Evolutionary conservation across 92 coral and sea anemone species (phyloP), one percentile per base, ranked within the genome.

Genomic region (Meandrina meandrites): DNA sequence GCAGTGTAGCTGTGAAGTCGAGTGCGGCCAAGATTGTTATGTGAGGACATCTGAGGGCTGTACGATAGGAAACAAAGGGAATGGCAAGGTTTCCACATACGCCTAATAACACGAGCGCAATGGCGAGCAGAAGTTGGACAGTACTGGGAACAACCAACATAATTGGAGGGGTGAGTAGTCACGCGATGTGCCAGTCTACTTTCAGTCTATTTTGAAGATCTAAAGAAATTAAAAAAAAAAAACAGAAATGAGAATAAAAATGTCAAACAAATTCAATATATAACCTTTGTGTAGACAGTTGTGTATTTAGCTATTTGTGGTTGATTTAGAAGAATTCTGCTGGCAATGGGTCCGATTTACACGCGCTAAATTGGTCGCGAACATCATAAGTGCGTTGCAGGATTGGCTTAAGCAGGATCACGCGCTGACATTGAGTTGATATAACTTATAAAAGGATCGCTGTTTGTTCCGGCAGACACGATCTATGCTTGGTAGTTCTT

Each of bases 61-160:
- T 81, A 81, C 84, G 84, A 21, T 45, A 16, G 24, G 90, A 85
- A 42, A 81, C 54, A 24, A 82, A 75, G 24, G 75, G 75, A 14
- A 86, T 76, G 17, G 73, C 81, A 27, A 53, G 42, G 85, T 89
- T 92, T 6, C 94, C 94, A 40, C 88, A 86, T 69, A 83, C 76
- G 79, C 94, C 92, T 1, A 89, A 21, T 34, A 89, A 32, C 70
- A 76, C 78, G 47, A 83, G 89, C 51, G 69, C 77, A 72, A 42
- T 60, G 27, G 75, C 56, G 56, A 91, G 73, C 34, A 57, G 5
- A 21, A 88, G 24, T 64, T 80, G 84, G 5, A 88, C 15, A 36
- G 71, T 48, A 74, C 87, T 88, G 83, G 75, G 64, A 36, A 88
- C 42, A 16, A 4, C 71, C 32, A 81, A 37, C 84, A 81, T 70